A percentile compares a stretch with the other conserved stretches of the same genome.
These are phyloP conservation scores for Aphelocoma coerulescens DNA, from an alignment of 2,113 vertebrate genomes.

Conservation along the genomic window DNA sequence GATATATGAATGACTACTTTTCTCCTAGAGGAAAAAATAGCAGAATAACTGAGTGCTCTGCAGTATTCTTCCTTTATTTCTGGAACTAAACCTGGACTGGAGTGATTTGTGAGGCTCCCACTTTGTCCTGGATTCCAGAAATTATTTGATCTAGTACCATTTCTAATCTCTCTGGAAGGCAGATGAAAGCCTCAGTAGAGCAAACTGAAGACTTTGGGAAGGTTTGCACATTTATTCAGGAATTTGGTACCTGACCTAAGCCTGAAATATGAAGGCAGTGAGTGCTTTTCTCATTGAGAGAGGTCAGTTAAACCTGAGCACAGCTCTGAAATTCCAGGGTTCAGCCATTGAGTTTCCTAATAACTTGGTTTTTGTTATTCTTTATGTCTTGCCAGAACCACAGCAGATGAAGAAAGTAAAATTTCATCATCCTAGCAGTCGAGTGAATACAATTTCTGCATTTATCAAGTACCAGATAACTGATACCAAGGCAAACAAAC, in stretches of 20 bases:
- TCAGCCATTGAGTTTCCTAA: not conserved
- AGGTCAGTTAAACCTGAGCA: not conserved
- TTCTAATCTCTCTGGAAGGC: not conserved
- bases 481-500: constrained; percentile 44
- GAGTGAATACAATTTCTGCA: constrained; percentile 14
- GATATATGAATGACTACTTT: not conserved
- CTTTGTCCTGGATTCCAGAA: not conserved
- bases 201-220: not conserved
- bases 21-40: not conserved
- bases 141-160: not conserved
- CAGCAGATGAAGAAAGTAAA: constrained; percentile 31
- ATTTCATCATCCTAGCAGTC: constrained; percentile 19
- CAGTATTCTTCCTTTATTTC: not conserved
- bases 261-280: not conserved
- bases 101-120: not conserved
- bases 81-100: not conserved
- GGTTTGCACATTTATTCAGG: not conserved
- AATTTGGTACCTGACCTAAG: not conserved
- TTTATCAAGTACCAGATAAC: constrained; percentile 43
- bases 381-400: constrained; percentile 33
- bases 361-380: not conserved
- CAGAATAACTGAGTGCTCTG: not conserved
- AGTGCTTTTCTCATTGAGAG: not conserved
- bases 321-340: not conserved
- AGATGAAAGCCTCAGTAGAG: not conserved